Percentiles rank a stretch among this genome's conserved stretches.
These are phyloP conservation scores for Oscheius sp. DNA, from an alignment of 2,888 invertebrate species.

Conservation along the genomic window DNA sequence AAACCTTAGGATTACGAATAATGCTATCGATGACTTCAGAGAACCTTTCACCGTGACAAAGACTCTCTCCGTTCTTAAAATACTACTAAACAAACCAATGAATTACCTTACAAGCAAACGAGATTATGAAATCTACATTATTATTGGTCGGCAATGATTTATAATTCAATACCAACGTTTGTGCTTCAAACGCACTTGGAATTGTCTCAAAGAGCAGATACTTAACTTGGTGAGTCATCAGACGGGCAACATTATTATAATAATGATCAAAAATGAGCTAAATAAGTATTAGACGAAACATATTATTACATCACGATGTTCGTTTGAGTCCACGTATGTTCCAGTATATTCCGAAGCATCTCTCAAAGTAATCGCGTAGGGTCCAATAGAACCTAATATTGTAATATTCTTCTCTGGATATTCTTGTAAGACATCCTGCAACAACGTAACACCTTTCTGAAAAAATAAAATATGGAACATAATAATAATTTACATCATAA, in stretches of 20 bases:
- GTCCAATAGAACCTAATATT: conserved; percentile 11
- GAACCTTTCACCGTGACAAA: conserved; percentile 17
- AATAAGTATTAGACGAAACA: no score
- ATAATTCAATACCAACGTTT: not conserved
- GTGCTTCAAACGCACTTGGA: no score
- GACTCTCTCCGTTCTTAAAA: conserved; percentile 10
- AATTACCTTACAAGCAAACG: conserved; percentile 21
- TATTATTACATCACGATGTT: no score
- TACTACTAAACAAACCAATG: not conserved
- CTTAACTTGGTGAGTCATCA: no score
- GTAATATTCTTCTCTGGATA: not conserved
- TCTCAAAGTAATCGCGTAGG: conserved; percentile 6
- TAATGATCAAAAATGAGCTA: no score
- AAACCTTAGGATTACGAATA: not conserved
- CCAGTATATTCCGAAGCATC: conserved; percentile 26
- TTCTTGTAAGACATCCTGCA: not conserved
- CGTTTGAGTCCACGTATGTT: conserved; percentile 9
- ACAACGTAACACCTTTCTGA: not conserved
- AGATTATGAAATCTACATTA: not conserved
- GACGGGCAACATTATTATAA: no score
- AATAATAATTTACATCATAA: no score
- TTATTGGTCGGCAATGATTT: no score
- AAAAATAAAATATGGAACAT: no score
- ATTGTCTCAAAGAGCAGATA: no score
- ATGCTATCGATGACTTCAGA: not conserved